Evolutionary conservation across 1,140 invertebrate genomes (phyloP).

Genomic region (Camponotus floridanus): DNA sequence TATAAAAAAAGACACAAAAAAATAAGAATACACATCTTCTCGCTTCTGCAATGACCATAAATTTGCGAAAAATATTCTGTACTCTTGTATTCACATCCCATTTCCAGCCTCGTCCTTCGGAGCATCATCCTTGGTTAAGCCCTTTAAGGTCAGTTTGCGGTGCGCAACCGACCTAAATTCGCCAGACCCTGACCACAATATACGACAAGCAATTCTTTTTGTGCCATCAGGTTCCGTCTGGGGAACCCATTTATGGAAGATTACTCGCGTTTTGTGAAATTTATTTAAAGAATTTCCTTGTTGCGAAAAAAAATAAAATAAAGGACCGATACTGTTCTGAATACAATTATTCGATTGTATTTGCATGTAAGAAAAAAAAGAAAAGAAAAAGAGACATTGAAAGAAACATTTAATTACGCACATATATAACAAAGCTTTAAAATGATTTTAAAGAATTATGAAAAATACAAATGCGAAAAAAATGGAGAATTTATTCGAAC

Average conservation of each 20-base stretch:
- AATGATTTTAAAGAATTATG: neutral
- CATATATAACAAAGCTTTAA: no score
- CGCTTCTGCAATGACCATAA: slow-evolving; percentile 43
- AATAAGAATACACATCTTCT: neutral
- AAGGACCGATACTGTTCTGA: neutral
- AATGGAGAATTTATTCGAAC: slow-evolving; percentile 2
- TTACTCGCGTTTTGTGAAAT: slow-evolving; percentile 27
- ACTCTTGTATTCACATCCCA: slow-evolving; percentile 8
- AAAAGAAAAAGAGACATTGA: neutral
- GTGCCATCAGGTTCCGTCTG: slow-evolving; percentile 34
- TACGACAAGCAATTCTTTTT: slow-evolving; percentile 47
- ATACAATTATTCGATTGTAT: neutral
- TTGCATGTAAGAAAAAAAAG: neutral
- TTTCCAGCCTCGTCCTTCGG: slow-evolving; percentile 64
- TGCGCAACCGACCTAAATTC: slow-evolving; percentile 67
- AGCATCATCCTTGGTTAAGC: slow-evolving; percentile 66
- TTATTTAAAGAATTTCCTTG: neutral
- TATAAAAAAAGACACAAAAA: slow-evolving; percentile 11
- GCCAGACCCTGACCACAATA: slow-evolving; percentile 78
- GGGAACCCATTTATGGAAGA: slow-evolving; percentile 61
- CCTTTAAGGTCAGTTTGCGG: slow-evolving; percentile 70
- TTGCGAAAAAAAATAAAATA: neutral
- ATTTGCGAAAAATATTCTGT: neutral
- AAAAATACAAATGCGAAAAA: no score
- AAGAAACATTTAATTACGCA: slow-evolving; percentile 28